These are phyloP conservation scores for Leguminivora glycinivorella DNA, from an alignment of 1,140 invertebrate species.

Conservation along the genomic window DNA sequence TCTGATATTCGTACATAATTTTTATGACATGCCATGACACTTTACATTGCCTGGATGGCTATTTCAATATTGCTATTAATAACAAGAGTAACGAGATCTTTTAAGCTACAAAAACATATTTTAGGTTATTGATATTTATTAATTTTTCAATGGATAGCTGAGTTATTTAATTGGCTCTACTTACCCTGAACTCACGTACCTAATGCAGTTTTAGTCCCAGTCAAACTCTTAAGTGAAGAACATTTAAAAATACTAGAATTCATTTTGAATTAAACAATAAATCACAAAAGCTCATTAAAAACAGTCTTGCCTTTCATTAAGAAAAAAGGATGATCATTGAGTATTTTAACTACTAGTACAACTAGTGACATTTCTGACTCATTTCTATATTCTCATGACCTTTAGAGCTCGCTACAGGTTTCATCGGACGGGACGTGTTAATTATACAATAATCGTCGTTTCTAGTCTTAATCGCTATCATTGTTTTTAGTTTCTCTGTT, in stretches of 20 bases:
- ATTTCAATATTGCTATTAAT: too few relatives aligned
- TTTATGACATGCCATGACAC: background rate
- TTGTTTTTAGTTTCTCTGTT: conserved; percentile 37
- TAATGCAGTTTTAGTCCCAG: too few relatives aligned
- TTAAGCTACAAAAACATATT: too few relatives aligned
- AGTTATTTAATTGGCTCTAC: too few relatives aligned
- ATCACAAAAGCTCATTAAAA: background rate
- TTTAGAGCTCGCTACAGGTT: background rate
- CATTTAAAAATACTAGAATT: background rate
- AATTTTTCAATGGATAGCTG: too few relatives aligned
- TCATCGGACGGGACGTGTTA: background rate
- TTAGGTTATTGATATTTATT: background rate
- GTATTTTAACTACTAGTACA: background rate
- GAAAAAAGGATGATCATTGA: background rate
- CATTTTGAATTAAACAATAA: background rate
- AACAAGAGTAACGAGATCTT: background rate
- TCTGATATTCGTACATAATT: background rate
- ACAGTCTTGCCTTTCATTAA: too few relatives aligned
- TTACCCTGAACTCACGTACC: too few relatives aligned
- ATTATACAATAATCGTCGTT: conserved; percentile 5
- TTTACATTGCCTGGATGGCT: background rate
- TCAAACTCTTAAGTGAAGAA: too few relatives aligned
- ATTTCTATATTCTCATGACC: background rate
- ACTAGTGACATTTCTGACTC: background rate
- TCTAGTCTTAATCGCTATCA: conserved; percentile 25